phyloP scores from a whole-genome alignment of 2,797 vertebrate genomes.

The Megalops cyprinoides region DNA sequence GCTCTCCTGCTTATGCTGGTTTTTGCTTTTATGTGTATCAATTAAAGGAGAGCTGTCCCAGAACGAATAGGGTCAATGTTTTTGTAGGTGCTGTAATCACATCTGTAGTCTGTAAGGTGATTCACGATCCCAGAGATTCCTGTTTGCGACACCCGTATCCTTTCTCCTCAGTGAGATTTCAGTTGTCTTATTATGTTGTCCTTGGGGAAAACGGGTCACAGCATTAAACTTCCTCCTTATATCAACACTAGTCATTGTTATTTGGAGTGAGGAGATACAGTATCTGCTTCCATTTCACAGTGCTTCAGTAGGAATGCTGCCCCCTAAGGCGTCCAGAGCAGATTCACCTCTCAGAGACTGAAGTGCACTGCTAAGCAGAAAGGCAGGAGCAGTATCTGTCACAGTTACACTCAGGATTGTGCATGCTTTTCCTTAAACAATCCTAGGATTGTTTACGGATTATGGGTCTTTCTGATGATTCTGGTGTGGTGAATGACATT shows the following conservation, averaged over 20 bases:
- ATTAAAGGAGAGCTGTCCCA: background rate
- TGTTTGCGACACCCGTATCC: background rate
- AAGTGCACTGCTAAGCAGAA: background rate
- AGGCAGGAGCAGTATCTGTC: background rate
- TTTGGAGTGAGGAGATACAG: background rate
- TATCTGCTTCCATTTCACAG: background rate
- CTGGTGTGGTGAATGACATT: no score
- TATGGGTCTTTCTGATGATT: no score
- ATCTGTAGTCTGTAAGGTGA: background rate
- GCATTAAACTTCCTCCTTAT: background rate
- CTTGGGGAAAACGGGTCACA: background rate
- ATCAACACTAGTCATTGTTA: conserved; percentile 9
- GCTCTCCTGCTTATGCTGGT: background rate
- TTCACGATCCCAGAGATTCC: background rate
- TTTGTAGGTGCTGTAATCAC: background rate
- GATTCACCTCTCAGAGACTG: background rate
- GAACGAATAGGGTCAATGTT: background rate
- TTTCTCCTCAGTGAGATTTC: background rate
- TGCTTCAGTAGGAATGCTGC: background rate
- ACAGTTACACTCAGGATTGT: background rate
- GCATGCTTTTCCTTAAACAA: no score
- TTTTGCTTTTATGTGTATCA: conserved; percentile 16
- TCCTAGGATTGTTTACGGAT: no score
- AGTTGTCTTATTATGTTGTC: background rate
- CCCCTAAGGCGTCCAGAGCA: background rate